Conservation (phyloP, 2,113 vertebrate genomes). For the Clarias magur region DNA sequence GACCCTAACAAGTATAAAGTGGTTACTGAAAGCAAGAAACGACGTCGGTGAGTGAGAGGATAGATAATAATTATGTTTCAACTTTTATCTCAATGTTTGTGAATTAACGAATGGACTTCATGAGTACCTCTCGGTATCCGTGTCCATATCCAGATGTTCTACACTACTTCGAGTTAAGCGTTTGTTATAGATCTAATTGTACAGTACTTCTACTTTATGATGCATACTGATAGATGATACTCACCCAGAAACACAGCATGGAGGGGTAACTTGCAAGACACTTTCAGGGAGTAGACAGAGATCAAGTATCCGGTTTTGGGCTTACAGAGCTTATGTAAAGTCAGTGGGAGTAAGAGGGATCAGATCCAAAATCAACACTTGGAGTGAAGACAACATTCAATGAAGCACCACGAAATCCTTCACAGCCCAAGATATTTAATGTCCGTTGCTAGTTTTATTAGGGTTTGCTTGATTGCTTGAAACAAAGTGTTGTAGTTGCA, state of each 20-base stretch:
- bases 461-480: conserved; percentile 25
- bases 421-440: neutral
- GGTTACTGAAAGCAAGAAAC: neutral
- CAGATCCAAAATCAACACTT: conserved; percentile 42
- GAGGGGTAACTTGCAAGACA: conserved; percentile 30
- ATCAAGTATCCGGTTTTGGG: conserved; percentile 37
- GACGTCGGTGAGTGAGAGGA: neutral
- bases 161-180: neutral
- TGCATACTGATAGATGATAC: conserved; percentile 30
- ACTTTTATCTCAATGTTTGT: neutral
- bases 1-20: neutral
- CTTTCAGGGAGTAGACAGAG: conserved; percentile 34
- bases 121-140: neutral
- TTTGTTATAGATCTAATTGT: neutral
- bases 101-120: neutral
- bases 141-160: conserved; percentile 1
- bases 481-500: neutral
- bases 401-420: neutral
- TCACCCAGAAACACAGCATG: conserved; percentile 46
- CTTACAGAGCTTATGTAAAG: conserved; percentile 33
- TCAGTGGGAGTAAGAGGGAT: conserved; percentile 37
- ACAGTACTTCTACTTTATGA: neutral
- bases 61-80: neutral
- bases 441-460: neutral
- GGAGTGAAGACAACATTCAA: conserved; percentile 28